These are phyloP conservation scores for Melanostoma mellinum DNA, from an alignment of 2,888 invertebrate species.

Conservation along the genomic window DNA sequence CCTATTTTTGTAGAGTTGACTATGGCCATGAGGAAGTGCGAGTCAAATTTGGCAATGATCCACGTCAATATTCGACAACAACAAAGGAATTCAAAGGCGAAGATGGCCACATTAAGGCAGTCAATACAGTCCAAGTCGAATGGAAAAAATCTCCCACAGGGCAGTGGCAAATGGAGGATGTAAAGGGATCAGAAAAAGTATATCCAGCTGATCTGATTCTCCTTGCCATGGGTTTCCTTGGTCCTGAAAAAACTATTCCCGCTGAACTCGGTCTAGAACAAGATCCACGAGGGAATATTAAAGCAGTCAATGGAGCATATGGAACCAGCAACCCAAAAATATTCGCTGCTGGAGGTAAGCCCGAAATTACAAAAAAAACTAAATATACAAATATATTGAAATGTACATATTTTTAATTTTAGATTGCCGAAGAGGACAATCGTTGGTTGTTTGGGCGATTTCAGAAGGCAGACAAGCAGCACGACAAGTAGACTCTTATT, in stretches of 20 bases:
- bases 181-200: slow-evolving; percentile 89
- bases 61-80: slow-evolving; percentile 95
- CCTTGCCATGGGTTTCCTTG: slow-evolving; percentile 99
- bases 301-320: slow-evolving; percentile 90
- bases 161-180: slow-evolving; percentile 96
- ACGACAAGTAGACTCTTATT: slow-evolving; percentile 93
- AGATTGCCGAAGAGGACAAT: slow-evolving; percentile 99
- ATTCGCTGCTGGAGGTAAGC: slow-evolving; percentile 96
- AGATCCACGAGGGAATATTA: slow-evolving; percentile 96
- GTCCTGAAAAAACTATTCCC: slow-evolving; percentile 95
- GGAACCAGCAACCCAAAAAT: slow-evolving; percentile 91
- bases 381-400: not conserved
- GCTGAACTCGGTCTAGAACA: slow-evolving; percentile 90
- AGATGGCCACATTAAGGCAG: slow-evolving; percentile 93
- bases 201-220: slow-evolving; percentile 95
- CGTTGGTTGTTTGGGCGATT: slow-evolving; percentile 99
- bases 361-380: no score
- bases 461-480: slow-evolving; percentile 99
- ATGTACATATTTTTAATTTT: slow-evolving; percentile 43
- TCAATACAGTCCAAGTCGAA: slow-evolving; percentile 94
- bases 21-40: slow-evolving; percentile 99
- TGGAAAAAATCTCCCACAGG: slow-evolving; percentile 97
- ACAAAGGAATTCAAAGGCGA: slow-evolving; percentile 97
- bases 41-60: slow-evolving; percentile 95
- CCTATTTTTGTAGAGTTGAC: slow-evolving; percentile 86